Base-by-base conservation (phyloP, 37 sponge, comb jelly and placozoan species). In the Dysidea cf. avara region DNA sequence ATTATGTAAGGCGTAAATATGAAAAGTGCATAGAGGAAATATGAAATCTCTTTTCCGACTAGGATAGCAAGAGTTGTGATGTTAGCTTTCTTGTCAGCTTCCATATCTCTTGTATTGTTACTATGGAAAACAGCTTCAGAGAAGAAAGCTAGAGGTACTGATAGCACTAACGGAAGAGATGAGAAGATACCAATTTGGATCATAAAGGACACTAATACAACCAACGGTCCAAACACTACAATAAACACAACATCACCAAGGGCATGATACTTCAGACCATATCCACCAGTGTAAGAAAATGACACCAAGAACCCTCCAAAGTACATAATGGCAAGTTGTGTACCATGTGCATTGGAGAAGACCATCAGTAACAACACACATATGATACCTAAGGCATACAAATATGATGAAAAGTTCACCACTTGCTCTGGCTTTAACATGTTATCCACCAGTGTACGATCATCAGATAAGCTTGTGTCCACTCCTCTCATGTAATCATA, bases 251-350 rank as follows among this genome's bases (percentile, higher is more conserved):
- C 65, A 43, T 93, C 94, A 9, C 94, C 94, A 14, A 89, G 61
- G 22, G 84, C 82, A 61, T 89, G 85, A 53, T 89, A 89, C 66
- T 93, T 93, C 59, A 93, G 71, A 43, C 87, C 83, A n/a, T n/a
- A n/a, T n/a, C n/a, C n/a, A n/a, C n/a, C n/a, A 20, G 87, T 93
- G 72, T 93, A 93, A 24, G 86, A 36, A 50, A 93, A 93, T 7
- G 94, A 93, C 16, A 87, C 80, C 0, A 92, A 89, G 31, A 93
- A 73, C 7, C 94, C 94, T 12, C 94, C 92, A 52, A 93, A 93
- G 80, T 90, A 93, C 20, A 93, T 43, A 2, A 71, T 62, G 1
- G 94, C 87, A 12, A 93, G 25, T 39, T 60, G 53, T 35, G 71
- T 60, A 43, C 74, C 81, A 56, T 71, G 69, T 24, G 94, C 92